Base-by-base conservation (phyloP, 2,888 invertebrate species). In the Netelia inedita region DNA sequence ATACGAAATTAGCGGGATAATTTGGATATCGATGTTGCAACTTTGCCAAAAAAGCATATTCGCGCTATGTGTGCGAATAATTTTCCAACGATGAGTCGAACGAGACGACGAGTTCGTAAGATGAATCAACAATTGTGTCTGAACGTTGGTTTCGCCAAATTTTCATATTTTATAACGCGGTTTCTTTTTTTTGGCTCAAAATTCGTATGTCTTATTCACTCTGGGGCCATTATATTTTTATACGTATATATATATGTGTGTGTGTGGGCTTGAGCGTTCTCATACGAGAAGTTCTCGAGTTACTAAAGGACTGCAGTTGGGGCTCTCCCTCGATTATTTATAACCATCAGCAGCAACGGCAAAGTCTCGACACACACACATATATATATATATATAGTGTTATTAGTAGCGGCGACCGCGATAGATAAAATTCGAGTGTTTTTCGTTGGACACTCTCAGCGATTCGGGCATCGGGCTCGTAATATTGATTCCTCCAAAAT, bases 401-500 rank as follows among this genome's bases (percentile, higher is more conserved):
- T 81, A 81, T 78, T 84, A 78, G 68, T 63, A 73, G 76, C 73
- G n/a, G 11, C 61, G 72, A 68, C 73, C 84, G 76, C 68, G 80
- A 81, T 84, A 81, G 84, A 84, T 86, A 86, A 87, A 86, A 79
- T 85, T 87, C 83, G 79, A 84, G 83, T 86, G 84, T 85, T 86
- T 86, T 86, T 83, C 83, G 72, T 72, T 61, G 19, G 35, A 28
- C 69, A 76, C 76, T 57, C 43, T 57, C 43, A 46, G 2, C 46
- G 46, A 46, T 46, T 46, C 46, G 46, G 14, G 11, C 14, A 14
- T 14, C 46, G 14, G 6, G 8, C 35, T 35, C 35, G 35, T 35
- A 35, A 35, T 35, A 35, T 35, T 35, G 35, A 35, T 35, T 35
- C 35, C 6, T 35, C 1, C 35, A 35, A 35, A 35, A 35, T 35